These are phyloP conservation scores for Mustela lutreola DNA, from an alignment of 2,113 vertebrate species.

Conservation along the genomic window DNA sequence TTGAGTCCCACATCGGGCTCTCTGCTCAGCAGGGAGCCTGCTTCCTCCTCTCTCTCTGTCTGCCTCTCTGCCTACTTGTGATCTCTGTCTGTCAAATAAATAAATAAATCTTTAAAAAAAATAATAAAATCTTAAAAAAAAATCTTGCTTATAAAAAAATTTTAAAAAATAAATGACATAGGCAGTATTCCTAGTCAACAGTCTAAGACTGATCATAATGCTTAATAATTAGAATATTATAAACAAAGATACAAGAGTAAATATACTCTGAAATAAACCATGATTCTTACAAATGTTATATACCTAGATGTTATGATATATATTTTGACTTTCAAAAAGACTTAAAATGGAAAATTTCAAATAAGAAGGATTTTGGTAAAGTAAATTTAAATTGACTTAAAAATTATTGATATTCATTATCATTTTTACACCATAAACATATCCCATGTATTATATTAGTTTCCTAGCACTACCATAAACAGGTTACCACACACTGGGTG, in stretches of 20 bases:
- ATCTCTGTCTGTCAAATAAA: no score
- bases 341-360: background rate
- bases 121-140: background rate
- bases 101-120: background rate
- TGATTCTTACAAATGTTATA: background rate
- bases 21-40: no score
- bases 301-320: background rate
- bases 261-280: background rate
- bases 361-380: background rate
- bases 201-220: background rate
- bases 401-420: background rate
- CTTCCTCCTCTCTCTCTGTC: no score
- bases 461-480: background rate
- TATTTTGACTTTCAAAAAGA: background rate
- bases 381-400: constrained; percentile 1
- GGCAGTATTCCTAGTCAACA: background rate
- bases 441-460: background rate
- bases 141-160: background rate
- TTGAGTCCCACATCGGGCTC: no score
- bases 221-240: background rate
- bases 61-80: no score
- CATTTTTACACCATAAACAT: background rate
- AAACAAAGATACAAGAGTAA: background rate
- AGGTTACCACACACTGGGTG: background rate
- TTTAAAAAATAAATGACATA: background rate